phyloP scores from a whole-genome alignment of 2,888 invertebrate genomes.

The Idaea straminata region DNA sequence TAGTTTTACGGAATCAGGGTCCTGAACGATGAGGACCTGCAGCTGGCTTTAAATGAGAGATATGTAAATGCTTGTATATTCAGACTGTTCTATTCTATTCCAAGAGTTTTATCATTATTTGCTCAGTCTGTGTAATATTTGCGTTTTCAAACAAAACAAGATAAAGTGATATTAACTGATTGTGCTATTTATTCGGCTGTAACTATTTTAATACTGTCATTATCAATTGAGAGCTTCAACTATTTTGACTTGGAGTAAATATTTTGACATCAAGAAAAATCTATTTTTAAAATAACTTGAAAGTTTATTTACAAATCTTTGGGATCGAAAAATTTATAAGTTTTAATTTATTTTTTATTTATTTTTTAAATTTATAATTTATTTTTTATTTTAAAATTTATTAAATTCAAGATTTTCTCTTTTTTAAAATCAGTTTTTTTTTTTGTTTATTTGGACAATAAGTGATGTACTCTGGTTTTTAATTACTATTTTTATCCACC shows the following conservation, averaged over 20 bases:
- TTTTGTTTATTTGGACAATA: too few relatives aligned
- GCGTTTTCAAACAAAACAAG: background rate
- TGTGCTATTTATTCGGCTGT: constrained; percentile 1
- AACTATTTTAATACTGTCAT: background rate
- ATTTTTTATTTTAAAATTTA: too few relatives aligned
- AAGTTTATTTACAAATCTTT: background rate
- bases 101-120: background rate
- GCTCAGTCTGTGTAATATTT: background rate
- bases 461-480: constrained; percentile 4
- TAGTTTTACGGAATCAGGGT: too few relatives aligned
- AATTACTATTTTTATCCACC: constrained; percentile 36
- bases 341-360: too few relatives aligned
- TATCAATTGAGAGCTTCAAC: background rate
- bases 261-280: background rate
- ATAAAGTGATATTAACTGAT: background rate
- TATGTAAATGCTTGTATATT: background rate
- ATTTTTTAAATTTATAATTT: too few relatives aligned
- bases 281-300: background rate
- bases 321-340: background rate
- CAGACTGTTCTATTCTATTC: background rate
- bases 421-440: constrained; percentile 3
- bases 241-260: background rate
- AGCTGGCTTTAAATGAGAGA: too few relatives aligned
- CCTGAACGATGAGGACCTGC: too few relatives aligned
- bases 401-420: background rate